Conservation (phyloP, 2,113 vertebrate genomes). For the Ochotona curzoniae region DNA sequence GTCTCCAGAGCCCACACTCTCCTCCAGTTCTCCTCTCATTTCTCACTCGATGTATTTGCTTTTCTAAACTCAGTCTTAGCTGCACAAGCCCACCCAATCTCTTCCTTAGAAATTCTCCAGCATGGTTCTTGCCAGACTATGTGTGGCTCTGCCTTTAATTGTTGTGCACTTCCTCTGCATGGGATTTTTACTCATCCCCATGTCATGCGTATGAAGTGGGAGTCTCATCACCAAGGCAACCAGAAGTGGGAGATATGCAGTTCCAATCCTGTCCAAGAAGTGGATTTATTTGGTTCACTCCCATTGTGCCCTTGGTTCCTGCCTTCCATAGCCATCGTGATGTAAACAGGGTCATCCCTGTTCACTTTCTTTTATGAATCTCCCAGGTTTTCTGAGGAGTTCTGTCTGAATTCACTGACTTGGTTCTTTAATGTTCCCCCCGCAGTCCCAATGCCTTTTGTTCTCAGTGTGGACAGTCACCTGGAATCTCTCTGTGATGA, state of each 20-base stretch:
- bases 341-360: not conserved
- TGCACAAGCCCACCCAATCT: not conserved
- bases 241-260: slow-evolving; percentile 56
- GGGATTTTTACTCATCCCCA: slow-evolving; percentile 61
- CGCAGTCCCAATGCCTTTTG: not conserved
- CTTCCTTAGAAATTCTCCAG: not conserved
- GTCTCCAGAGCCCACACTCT: not conserved
- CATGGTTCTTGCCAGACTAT: not conserved
- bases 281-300: not conserved
- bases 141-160: slow-evolving; percentile 17
- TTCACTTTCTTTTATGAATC: not conserved
- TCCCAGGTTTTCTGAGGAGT: not conserved
- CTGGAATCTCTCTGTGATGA: not conserved
- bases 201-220: slow-evolving; percentile 64
- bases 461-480: not conserved
- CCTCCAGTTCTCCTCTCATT: not conserved
- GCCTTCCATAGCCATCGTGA: not conserved
- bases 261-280: slow-evolving; percentile 47
- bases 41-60: not conserved
- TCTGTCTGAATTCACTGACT: not conserved
- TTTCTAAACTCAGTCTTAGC: not conserved
- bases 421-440: not conserved
- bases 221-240: slow-evolving; percentile 68
- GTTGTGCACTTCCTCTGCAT: not conserved
- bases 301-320: not conserved